Evolutionary conservation across 2,888 invertebrate species (phyloP), one percentile per base, ranked within the genome.

Genomic region (Spisula solida): DNA sequence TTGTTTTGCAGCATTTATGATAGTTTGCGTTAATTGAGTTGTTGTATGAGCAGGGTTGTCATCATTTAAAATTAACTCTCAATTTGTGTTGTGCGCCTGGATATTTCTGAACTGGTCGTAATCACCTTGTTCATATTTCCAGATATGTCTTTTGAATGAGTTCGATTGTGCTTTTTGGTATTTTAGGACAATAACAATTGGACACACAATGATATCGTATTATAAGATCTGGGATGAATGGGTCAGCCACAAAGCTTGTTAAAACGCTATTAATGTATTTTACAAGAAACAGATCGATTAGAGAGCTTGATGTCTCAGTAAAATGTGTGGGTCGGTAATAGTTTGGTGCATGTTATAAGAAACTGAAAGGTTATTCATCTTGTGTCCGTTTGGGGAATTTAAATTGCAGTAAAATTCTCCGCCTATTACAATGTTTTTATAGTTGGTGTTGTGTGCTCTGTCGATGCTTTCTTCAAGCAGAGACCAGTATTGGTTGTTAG

Each of bases 141-240:
- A 48, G 0, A 47, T 80, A 10, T 5, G 80, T 1, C 80, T 4
- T 80, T n/a, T 80, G 10, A 12, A 80, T 1, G 25, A 20, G 1
- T 16, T 12, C 1, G 20, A n/a, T 2, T 48, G 34, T 8, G 47
- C 18, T 80, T 80, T 6, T 48, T 41, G 48, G 20, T n/a, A 25
- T 80, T 80, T 80, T 47, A 80, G 25, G n/a, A 80, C 80, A 80
- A 18, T n/a, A 6, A 80, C 80, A 8, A 80, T 48, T 6, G 80
- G 80, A 80, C 80, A n/a, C n/a, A n/a, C n/a, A 80, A 20, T 80
- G 80, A 80, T 47, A 80, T 47, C 80, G 41, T 8, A 48, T n/a
- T n/a, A n/a, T 14, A 48, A 80, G 48, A 18, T 80, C 48, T 18
- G 80, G 80, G 16, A 80, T 20, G 25, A 80, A 80, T 6, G 80